Conservation (phyloP, 1,140 invertebrate species). For the Drosophila tsacasi region DNA sequence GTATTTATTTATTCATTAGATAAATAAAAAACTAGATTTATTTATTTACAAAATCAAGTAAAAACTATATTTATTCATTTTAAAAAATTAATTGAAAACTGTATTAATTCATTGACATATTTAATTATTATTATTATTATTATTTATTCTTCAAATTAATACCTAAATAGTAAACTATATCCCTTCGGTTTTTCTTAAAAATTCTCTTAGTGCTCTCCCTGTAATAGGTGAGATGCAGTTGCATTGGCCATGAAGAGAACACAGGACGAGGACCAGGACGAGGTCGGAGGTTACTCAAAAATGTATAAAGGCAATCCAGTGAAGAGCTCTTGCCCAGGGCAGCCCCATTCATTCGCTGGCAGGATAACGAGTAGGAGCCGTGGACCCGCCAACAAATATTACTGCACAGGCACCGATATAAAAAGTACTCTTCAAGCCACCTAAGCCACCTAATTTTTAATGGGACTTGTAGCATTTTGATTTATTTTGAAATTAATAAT, state of each 20-base stretch:
- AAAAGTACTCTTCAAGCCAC: not conserved
- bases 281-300: constrained; percentile 15
- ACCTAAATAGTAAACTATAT: not conserved
- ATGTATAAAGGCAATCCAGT: constrained; percentile 30
- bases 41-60: not conserved
- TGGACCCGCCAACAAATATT: not conserved
- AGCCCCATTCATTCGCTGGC: constrained; percentile 12
- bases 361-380: constrained; percentile 12
- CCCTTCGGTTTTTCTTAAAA: not conserved
- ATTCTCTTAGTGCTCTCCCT: not conserved
- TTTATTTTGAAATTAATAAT: too few species aligned
- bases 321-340: constrained; percentile 18
- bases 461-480: not conserved
- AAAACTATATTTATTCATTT: not conserved
- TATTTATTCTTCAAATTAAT: not conserved
- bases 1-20: too few species aligned
- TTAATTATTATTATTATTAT: not conserved
- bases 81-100: too few species aligned
- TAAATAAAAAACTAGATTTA: not conserved
- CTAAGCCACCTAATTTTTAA: not conserved
- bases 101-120: not conserved
- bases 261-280: not conserved
- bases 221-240: constrained; percentile 1
- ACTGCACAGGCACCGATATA: not conserved
- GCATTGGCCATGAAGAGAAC: not conserved